Evolutionary conservation across 2,888 invertebrate genomes (phyloP).

Genomic region (Punctoribates punctum): DNA sequence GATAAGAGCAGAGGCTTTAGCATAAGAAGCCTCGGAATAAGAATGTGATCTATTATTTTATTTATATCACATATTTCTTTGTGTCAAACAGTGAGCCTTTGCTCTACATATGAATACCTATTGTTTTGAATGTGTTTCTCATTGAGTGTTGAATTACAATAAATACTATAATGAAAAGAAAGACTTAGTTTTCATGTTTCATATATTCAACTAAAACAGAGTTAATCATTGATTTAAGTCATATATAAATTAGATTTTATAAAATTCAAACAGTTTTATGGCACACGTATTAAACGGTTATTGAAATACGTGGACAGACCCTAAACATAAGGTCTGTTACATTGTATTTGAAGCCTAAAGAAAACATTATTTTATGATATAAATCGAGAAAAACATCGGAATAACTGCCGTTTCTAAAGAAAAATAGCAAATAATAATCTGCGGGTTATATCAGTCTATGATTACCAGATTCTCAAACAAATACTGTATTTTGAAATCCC

Average conservation of each 20-base stretch:
- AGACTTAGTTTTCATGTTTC: not conserved
- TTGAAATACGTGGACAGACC: not conserved
- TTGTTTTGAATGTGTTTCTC: not conserved
- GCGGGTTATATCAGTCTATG: no score
- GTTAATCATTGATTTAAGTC: not conserved
- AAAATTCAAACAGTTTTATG: not conserved
- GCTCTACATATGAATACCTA: not conserved
- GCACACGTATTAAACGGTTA: not conserved
- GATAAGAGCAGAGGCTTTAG: not conserved
- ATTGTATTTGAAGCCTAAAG: not conserved
- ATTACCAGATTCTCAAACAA: no score
- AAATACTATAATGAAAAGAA: not conserved
- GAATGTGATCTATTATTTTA: not conserved
- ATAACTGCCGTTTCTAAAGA: no score
- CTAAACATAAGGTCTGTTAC: not conserved
- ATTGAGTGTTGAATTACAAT: not conserved
- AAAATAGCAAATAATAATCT: no score
- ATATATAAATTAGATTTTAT: not conserved
- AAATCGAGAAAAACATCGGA: not conserved
- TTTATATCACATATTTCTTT: constrained; percentile 3
- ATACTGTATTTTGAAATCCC: no score
- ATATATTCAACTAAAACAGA: not conserved
- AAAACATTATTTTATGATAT: constrained; percentile 1
- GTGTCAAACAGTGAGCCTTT: not conserved
- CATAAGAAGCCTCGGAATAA: not conserved